Base-by-base conservation (phyloP, 2,888 invertebrate genomes). In the Dimorphilus gyrociliatus region DNA sequence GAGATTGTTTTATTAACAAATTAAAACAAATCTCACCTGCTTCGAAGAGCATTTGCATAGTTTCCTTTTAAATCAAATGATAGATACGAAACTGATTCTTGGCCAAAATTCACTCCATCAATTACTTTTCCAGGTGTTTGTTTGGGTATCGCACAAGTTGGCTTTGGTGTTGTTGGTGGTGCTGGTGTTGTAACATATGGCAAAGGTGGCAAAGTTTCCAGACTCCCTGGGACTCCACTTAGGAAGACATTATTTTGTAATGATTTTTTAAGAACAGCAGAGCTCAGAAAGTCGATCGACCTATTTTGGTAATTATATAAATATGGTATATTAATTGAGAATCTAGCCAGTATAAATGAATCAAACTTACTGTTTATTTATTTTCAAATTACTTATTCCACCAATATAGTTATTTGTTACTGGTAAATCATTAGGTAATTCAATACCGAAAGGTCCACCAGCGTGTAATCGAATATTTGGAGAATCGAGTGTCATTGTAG, bases 151-250 rank as follows among this genome's bases (percentile, higher is more conserved):
- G 21, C 21, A n/a, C 21, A 21, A n/a, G 21, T 10, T n/a, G 21
- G 21, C 21, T 8, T n/a, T 8, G 21, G 21, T 10, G 8, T 21
- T 26, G 41, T 36, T 19, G 37, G 36, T 2, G 38, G 34, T 10
- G 39, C 34, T 2, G 29, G 29, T 7, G 41, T 31, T 18, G 41
- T 40, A 10, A 38, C 29, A 38, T 30, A 40, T 2, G 42, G 44
- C 10, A 33, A 35, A 4, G 41, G 36, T 7, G 44, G 42, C 2
- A 30, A 25, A 7, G 17, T 10, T 3, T 25, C 13, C 4, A 36
- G 35, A 2, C 39, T 36, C 3, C 30, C 23, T 5, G 42, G 36
- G 4, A 37, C 19, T 19, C 44, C 42, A 25, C 39, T 39, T 24
- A 44, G 23, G 32, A 33, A 43, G n/a, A 31, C 30, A 7, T 18